Base-by-base conservation (phyloP, 2,797 vertebrate species). In the Silurus lanzhouensis region DNA sequence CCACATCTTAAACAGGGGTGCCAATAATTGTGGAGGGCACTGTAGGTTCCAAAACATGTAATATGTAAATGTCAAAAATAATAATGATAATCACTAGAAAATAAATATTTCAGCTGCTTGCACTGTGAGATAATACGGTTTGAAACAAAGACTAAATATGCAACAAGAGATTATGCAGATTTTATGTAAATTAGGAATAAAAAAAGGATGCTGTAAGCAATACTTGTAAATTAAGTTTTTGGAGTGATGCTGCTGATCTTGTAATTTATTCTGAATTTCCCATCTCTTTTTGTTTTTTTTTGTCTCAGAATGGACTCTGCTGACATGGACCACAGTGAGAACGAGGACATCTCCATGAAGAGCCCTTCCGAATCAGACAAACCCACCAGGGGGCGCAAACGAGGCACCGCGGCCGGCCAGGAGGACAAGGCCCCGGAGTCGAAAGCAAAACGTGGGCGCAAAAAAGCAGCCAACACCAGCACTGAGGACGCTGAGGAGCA, bases 271-370 rank as follows among this genome's bases (percentile, higher is more conserved):
- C 52, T 17, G 7, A 58, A 15, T 2, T 13, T 20, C 17, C 19
- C 5, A 61, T 19, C 58, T 5, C 15, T 58, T 58, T 46, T n/a
- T 38, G 38, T 38, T 38, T 38, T 38, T 38, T 83, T 15, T 48
- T 13, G 1, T 75, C 58, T 52, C 60, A 99, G 97, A 81, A 96
- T 95, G 68, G 97, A 99, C 93, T 96, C 96, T 85, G 94, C 94
- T 89, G 97, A 99, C 91, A 93, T 98, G 94, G 98, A 99, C 93
- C 97, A 97, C 84, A 98, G 97, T 93, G 98, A 99, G 94, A 99
- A 99, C 85, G 98, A 99, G 92, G 98, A 99, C 91, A 96, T 97
- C 89, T 95, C 95, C 68, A 92, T 99, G 87, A 99, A 99, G 89
- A 97, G 96, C 64, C 88, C 55, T 0, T 88, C 95, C 91, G 98